Percentiles rank a stretch among this genome's conserved stretches.
These are phyloP conservation scores for Micropterix aruncella DNA, from an alignment of 2,888 invertebrate species.

Conservation along the genomic window DNA sequence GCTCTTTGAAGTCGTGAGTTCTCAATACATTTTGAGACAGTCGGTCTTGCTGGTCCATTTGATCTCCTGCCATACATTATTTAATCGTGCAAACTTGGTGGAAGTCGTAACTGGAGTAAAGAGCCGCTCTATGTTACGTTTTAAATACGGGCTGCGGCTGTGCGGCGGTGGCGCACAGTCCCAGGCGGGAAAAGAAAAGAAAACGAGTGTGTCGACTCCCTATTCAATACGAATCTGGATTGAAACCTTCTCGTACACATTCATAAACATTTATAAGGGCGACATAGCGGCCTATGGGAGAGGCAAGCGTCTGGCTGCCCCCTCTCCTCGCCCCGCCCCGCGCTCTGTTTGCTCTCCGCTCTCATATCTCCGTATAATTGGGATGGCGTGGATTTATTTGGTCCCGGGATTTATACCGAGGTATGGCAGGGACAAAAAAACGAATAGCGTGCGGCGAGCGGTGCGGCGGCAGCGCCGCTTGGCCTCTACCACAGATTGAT, in stretches of 20 bases:
- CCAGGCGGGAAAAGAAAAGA: no score
- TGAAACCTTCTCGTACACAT: neutral
- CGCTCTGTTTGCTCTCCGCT: slow-evolving; percentile 3
- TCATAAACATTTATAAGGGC: neutral
- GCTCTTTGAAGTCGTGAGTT: no score
- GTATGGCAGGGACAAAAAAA: neutral
- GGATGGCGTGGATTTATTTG: slow-evolving; percentile 12
- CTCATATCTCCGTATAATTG: slow-evolving; percentile 12
- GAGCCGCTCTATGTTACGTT: no score
- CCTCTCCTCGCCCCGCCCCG: neutral
- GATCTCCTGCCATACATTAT: no score
- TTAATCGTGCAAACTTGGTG: no score
- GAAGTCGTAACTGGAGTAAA: no score
- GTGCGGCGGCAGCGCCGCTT: neutral
- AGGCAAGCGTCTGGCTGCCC: neutral
- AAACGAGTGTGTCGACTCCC: neutral
- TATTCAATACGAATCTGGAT: neutral
- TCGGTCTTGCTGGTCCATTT: no score
- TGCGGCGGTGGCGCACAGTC: no score
- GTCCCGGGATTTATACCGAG: slow-evolving; percentile 9
- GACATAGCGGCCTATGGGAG: neutral
- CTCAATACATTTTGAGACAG: no score
- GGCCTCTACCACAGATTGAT: no score
- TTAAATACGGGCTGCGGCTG: no score
- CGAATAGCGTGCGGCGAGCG: neutral